These are phyloP conservation scores for Regulus satrapa DNA, from an alignment of 2,113 vertebrate genomes.

Conservation along the genomic window DNA sequence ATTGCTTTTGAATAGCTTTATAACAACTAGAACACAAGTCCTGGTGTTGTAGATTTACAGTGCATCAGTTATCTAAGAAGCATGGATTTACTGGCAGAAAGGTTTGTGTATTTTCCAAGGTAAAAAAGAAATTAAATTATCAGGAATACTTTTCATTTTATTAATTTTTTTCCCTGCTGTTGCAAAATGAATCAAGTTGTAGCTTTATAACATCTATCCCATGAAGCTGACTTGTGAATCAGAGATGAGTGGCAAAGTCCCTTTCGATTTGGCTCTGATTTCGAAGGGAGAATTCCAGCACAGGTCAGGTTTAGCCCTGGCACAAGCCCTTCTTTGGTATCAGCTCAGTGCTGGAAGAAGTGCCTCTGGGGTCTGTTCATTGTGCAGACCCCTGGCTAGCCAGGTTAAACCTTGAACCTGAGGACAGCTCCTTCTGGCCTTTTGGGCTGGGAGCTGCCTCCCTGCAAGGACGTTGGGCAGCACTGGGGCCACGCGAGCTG, in stretches of 20 bases:
- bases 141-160: not conserved
- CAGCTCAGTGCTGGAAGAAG: not conserved
- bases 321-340: not conserved
- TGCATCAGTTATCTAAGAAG: not conserved
- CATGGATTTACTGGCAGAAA: not conserved
- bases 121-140: not conserved
- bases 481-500: not conserved
- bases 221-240: not conserved
- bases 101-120: not conserved
- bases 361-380: not conserved
- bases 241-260: not conserved
- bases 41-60: rapidly evolving
- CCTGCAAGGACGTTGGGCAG: rapidly evolving
- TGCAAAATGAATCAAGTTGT: not conserved
- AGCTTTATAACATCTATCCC: not conserved
- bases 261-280: not conserved
- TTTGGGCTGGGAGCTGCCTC: not conserved
- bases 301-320: not conserved
- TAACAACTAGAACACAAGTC: not conserved
- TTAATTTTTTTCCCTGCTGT: not conserved
- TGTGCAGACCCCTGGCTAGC: not conserved
- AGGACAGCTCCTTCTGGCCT: not conserved
- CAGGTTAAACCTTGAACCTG: not conserved
- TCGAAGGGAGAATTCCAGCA: not conserved
- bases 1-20: not conserved